Evolutionary conservation across 2,113 vertebrate genomes (phyloP).

Genomic region (Nothobranchius kuhntae): DNA sequence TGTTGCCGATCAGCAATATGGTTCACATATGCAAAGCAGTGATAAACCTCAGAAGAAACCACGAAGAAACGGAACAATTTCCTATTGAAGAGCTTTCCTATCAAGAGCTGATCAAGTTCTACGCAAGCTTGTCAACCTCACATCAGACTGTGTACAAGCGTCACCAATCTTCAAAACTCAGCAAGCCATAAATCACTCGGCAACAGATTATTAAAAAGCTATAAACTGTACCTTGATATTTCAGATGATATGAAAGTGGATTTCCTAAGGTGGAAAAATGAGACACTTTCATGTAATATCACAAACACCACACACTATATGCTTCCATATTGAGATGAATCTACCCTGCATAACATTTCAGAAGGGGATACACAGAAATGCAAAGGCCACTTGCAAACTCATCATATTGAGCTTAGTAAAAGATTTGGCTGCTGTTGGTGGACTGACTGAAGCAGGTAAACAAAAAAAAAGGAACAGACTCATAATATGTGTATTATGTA

Average conservation of each 20-base stretch:
- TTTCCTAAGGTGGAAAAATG: constrained; percentile 20
- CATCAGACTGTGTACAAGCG: constrained; percentile 15
- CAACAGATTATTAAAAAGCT: constrained; percentile 55
- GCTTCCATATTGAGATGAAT: constrained; percentile 41
- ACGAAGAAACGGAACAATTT: constrained; percentile 18
- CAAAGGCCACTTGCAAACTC: constrained; percentile 38
- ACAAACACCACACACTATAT: neutral
- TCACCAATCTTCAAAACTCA: constrained; percentile 9
- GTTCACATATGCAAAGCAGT: neutral
- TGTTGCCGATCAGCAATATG: constrained; percentile 41
- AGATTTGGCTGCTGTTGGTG: constrained; percentile 18
- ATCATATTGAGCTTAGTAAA: constrained; percentile 33
- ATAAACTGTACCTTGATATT: constrained; percentile 38
- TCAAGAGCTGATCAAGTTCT: constrained; percentile 17
- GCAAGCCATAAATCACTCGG: constrained; percentile 27
- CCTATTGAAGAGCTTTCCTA: constrained; percentile 1
- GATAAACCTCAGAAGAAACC: constrained; percentile 17
- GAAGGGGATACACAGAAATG: constrained; percentile 15
- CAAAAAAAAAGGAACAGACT: neutral
- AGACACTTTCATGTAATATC: neutral
- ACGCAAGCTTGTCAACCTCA: constrained; percentile 12
- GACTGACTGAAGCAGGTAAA: constrained; percentile 2
- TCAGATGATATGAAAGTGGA: constrained; percentile 5
- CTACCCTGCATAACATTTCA: constrained; percentile 15
- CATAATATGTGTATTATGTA: neutral